Evolutionary conservation across 2,888 invertebrate species (phyloP), one percentile per base, ranked within the genome.

Genomic region (Itoplectis maculator): DNA sequence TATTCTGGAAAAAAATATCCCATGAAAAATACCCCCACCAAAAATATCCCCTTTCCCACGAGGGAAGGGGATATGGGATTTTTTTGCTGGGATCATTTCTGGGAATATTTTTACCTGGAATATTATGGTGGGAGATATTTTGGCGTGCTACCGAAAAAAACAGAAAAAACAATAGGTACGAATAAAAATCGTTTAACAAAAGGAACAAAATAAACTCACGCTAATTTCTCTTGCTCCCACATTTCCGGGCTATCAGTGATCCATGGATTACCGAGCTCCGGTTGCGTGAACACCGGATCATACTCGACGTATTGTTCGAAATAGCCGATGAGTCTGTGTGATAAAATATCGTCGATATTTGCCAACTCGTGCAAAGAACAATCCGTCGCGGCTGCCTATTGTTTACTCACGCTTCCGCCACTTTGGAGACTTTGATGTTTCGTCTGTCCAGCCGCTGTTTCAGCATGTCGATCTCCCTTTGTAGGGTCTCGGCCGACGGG

Each of bases 241-340:
- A 98, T 96, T 91, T 99, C 99, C 2, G 97, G 96, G 92, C 96
- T 98, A 90, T 99, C 99, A 40, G 97, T 96, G 88, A 98, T 95
- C 99, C 99, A 99, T 0, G 99, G 99, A 94, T 99, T 99, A 49
- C 98, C 96, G 92, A 97, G 96, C 93, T 99, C 99, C 1, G 98
- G 97, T 35, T 97, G 95, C 8, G 97, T 97, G 84, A 99, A 95
- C 94, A 99, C 97, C 83, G 98, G 96, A 94, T 99, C 99, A 93
- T 99, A 99, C 92, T 99, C 99, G 80, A 96, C 95, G 93, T 99
- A 99, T 93, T 99, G 99, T 93, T 99, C 98, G 93, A 96, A 98
- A 94, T 98, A 98, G 72, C 96, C 95, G 89, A 98, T 96, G 93
- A 97, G 96, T 92, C 97, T 97, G 92, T 5, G 51, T 74, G 29